phyloP scores from a whole-genome alignment of 2,113 vertebrate species.

The Origma solitaria region DNA sequence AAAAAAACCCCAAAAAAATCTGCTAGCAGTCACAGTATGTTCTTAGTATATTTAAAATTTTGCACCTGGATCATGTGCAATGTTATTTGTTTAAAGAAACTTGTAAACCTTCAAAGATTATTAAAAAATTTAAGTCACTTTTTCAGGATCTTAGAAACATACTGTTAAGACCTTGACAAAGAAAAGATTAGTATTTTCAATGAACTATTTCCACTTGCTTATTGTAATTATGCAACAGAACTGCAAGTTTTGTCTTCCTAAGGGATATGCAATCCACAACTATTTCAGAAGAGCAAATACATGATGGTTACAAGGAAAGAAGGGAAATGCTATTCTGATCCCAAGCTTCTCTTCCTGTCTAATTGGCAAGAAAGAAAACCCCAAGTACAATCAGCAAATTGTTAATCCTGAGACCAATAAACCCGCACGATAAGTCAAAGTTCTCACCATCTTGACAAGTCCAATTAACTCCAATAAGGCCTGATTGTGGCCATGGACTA shows the following conservation, averaged over 20 bases:
- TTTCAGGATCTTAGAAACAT: neutral
- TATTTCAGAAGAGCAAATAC: neutral
- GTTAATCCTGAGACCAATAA: neutral
- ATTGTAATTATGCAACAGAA: neutral
- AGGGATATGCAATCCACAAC: neutral
- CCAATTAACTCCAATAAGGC: neutral
- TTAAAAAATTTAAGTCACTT: neutral
- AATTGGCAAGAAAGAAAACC: neutral
- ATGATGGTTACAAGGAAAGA: neutral
- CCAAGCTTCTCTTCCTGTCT: neutral
- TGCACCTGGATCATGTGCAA: neutral
- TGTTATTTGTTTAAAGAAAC: neutral
- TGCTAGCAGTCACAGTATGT: neutral
- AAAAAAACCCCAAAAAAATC: neutral
- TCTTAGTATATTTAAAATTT: neutral
- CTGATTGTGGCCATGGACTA: neutral
- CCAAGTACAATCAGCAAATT: neutral
- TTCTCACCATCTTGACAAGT: neutral
- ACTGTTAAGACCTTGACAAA: neutral
- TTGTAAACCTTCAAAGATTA: neutral
- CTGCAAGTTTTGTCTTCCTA: neutral
- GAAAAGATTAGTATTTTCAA: neutral
- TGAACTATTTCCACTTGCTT: neutral
- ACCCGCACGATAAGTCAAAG: neutral
- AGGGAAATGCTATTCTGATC: neutral